A percentile compares a stretch with the other conserved stretches of the same genome.
phyloP scores from a whole-genome alignment of 1,140 invertebrate species.

The Cylas formicarius region DNA sequence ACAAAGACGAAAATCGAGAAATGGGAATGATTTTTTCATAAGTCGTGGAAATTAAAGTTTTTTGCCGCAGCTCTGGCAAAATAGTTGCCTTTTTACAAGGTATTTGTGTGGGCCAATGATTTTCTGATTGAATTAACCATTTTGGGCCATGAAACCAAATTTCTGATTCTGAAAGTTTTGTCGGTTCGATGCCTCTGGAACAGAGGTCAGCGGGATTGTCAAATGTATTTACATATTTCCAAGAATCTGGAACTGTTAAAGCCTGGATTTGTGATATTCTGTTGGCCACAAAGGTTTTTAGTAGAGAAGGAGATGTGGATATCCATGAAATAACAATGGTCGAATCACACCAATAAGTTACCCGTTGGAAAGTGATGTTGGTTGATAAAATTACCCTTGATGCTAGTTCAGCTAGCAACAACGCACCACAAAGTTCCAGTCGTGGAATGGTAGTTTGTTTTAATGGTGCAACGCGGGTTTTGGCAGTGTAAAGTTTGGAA shows the following conservation, averaged over 20 bases:
- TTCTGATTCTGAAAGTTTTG: slow-evolving; percentile 5
- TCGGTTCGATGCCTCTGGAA: slow-evolving; percentile 1
- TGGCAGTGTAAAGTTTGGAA: slow-evolving; percentile 21
- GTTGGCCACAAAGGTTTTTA: slow-evolving; percentile 11
- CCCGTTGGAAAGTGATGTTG: too few relatives aligned
- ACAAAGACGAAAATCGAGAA: too few relatives aligned
- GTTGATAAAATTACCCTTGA: slow-evolving; percentile 16
- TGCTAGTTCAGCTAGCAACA: slow-evolving; percentile 28
- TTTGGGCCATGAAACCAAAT: slow-evolving; percentile 20
- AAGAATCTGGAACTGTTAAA: not conserved
- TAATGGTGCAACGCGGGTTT: slow-evolving; percentile 28
- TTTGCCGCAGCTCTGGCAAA: too few relatives aligned
- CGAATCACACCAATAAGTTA: slow-evolving; percentile 43
- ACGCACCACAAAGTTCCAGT: slow-evolving; percentile 32
- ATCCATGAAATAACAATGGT: slow-evolving; percentile 42
- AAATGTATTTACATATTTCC: slow-evolving; percentile 3
- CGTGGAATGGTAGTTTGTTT: slow-evolving; percentile 24
- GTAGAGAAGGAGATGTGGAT: slow-evolving; percentile 15
- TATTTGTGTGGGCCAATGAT: slow-evolving; percentile 3
- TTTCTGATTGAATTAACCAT: slow-evolving; percentile 10
- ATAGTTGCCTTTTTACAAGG: too few relatives aligned
- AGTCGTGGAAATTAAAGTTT: too few relatives aligned
- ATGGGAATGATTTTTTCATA: too few relatives aligned
- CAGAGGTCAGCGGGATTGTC: slow-evolving; percentile 20
- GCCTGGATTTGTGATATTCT: slow-evolving; percentile 8